phyloP scores from a whole-genome alignment of 37 sponge, comb jelly and placozoan genomes.

The Ianthella basta region DNA sequence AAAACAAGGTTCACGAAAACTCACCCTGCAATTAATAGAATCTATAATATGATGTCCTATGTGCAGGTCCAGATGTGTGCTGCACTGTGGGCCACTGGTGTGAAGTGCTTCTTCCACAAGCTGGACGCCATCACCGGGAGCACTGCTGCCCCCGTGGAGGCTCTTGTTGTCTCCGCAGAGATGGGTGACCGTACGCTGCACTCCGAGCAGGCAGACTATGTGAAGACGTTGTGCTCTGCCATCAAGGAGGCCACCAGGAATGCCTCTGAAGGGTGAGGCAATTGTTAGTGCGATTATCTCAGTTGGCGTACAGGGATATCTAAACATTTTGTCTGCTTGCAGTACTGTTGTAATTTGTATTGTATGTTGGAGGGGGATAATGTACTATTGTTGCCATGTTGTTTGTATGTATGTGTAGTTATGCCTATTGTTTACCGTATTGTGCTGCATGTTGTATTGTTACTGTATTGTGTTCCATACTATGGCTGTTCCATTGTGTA shows the following conservation, averaged over 20 bases:
- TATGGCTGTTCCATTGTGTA: too few species aligned
- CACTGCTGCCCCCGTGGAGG: slow-evolving; percentile 65
- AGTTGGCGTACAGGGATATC: too few species aligned
- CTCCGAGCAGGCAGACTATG: slow-evolving; percentile 43
- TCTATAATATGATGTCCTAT: too few species aligned
- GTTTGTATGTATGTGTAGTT: neutral
- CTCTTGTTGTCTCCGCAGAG: slow-evolving; percentile 56
- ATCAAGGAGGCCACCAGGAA: slow-evolving; percentile 49
- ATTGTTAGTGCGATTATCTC: neutral
- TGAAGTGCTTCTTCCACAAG: slow-evolving; percentile 11
- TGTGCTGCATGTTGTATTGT: neutral
- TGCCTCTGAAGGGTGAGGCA: slow-evolving; percentile 60
- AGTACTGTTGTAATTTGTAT: too few species aligned
- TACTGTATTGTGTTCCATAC: neutral
- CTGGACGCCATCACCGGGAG: slow-evolving; percentile 64
- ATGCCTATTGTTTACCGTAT: neutral
- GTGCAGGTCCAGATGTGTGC: slow-evolving; percentile 13
- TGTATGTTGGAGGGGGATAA: neutral
- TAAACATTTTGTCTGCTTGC: too few species aligned
- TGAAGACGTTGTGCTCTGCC: slow-evolving; percentile 46
- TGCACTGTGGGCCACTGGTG: slow-evolving; percentile 25
- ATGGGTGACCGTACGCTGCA: slow-evolving; percentile 54
- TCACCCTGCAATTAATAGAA: too few species aligned
- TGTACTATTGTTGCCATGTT: neutral
- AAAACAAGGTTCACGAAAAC: too few species aligned